Evolutionary conservation across 1,140 invertebrate genomes (phyloP).

Genomic region (fruit fly (Drosophila melanogaster)): Release_6_plus_ISO1_MT NC_004354.4:13946501-13947000

Average conservation of each 20-base stretch:
- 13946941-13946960: constrained; percentile 20
- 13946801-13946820: constrained; percentile 66
- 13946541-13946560: constrained; percentile 72
- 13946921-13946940: not conserved
- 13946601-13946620: constrained; percentile 48
- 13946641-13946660: constrained; percentile 83
- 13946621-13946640: constrained; percentile 81
- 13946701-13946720: constrained; percentile 77
- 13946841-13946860: constrained; percentile 66
- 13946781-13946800: not conserved
- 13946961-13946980: constrained; percentile 27
- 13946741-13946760: constrained; percentile 5
- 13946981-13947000: constrained; percentile 42
- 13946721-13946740: constrained; percentile 41
- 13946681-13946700: constrained; percentile 80
- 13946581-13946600: constrained; percentile 21
- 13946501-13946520: constrained; percentile 12
- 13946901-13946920: not conserved
- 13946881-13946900: constrained; percentile 9
- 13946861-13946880: constrained; percentile 57
- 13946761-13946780: constrained; percentile 10
- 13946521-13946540: constrained; percentile 44
- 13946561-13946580: constrained; percentile 58
- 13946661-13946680: constrained; percentile 83
- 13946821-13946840: constrained; percentile 77